Evolutionary conservation across 2,888 invertebrate genomes (phyloP), one percentile per base, ranked within the genome.

Genomic region (Caenorhabditis panamensis): DNA sequence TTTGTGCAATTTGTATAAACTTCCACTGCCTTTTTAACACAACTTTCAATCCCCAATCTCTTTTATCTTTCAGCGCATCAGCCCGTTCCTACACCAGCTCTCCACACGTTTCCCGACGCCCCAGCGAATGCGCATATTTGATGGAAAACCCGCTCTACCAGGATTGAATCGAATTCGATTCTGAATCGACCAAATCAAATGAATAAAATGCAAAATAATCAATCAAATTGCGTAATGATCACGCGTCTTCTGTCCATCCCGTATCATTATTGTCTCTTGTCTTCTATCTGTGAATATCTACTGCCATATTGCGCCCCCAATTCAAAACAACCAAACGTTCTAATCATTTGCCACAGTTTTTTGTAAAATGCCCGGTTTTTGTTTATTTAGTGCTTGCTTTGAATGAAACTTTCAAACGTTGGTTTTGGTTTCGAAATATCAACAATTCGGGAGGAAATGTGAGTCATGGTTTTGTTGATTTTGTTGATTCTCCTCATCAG

Each of bases 81-180:
- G 81, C 80, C 37, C 68, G 81, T 16, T 83, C 83, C 13, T 73
- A 63, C 54, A 63, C 62, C 31, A 77, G 71, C 47, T 81, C 78
- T 53, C 84, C 84, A 41, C 79, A 77, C 31, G 49, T 61, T 26
- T 77, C 81, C n/a, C 71, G 84, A 44, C 61, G 72, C 26, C 81
- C 81, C 16, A 84, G 84, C 16, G 86, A 86, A 54, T 86, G 86
- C 76, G 84, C 85, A 9, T 79, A 77, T 59, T 51, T 85, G 61
- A 85, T 86, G 77, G 83, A 85, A 67, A 86, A 86, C 56, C 86
- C 86, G 24, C 81, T 85, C 3, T 86, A 85, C 68, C 75, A 78
- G 49, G 86, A 86, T 61, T 86, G 54, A 84, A 62, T 28, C 4
- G 13, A 41, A 41, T 41, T 6, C 9, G n/a, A n/a, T 9, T 51